Conservation (phyloP, 2,888 invertebrate genomes). For the Heliconius hortense region DNA sequence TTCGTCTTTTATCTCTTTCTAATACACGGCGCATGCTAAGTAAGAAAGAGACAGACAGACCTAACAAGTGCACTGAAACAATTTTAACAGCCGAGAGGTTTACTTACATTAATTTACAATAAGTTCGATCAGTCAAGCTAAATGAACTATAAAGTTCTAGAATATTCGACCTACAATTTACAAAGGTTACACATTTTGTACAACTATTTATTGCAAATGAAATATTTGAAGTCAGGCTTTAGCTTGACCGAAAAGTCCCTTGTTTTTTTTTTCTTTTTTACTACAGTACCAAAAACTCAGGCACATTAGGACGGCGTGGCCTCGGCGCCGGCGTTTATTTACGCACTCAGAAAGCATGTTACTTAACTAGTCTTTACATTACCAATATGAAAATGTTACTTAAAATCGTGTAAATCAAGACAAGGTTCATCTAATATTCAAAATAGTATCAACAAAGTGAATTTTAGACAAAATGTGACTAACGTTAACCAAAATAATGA, state of each 20-base stretch:
- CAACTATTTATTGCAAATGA: conserved; percentile 13
- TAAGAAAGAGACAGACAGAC: conserved; percentile 22
- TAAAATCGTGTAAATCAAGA: not conserved
- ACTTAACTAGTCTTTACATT: not conserved
- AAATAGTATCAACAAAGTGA: not conserved
- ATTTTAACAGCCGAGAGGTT: conserved; percentile 10
- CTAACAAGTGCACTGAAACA: conserved; percentile 6
- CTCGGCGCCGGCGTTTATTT: conserved; percentile 45
- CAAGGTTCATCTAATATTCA: not conserved
- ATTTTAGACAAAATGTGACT: not conserved
- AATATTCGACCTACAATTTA: conserved; percentile 1
- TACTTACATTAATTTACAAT: conserved; percentile 16
- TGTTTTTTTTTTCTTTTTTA: not conserved
- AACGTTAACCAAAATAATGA: not conserved
- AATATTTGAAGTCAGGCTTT: not conserved
- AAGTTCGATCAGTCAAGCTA: conserved; percentile 28
- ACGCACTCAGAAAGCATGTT: conserved; percentile 13
- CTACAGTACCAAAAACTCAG: conserved; percentile 45
- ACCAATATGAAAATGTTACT: not conserved
- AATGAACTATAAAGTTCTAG: conserved; percentile 12
- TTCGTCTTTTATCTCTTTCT: not conserved
- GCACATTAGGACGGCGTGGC: conserved; percentile 72
- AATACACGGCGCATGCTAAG: not conserved
- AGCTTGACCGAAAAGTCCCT: conserved; percentile 5
- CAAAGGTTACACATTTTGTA: conserved; percentile 15